These are phyloP conservation scores for Euwallacea fornicatus DNA, from an alignment of 1,140 invertebrate genomes.

Conservation along the genomic window DNA sequence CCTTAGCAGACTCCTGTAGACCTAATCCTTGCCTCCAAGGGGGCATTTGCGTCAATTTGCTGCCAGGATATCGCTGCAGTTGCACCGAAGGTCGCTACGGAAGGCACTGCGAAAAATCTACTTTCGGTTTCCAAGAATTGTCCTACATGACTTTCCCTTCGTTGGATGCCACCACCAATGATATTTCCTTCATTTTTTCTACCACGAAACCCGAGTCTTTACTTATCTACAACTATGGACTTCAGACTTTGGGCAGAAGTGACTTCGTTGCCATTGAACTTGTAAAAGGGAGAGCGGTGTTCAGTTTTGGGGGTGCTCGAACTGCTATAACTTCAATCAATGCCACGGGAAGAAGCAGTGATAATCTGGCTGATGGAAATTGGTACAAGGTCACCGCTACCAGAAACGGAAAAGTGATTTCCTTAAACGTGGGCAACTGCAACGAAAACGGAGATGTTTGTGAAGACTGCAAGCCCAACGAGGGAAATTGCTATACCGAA, in stretches of 20 bases:
- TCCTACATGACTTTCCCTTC: constrained; percentile 88
- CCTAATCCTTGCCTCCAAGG: constrained; percentile 88
- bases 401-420: constrained; percentile 82
- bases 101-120: constrained; percentile 84
- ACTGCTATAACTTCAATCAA: constrained; percentile 80
- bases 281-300: constrained; percentile 76
- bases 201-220: constrained; percentile 85
- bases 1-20: constrained; percentile 80
- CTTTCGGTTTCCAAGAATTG: constrained; percentile 83
- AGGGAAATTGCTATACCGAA: constrained; percentile 78
- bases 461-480: constrained; percentile 79
- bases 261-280: constrained; percentile 92
- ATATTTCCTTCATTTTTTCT: constrained; percentile 88
- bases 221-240: constrained; percentile 87
- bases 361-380: constrained; percentile 76
- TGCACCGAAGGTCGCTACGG: constrained; percentile 88
- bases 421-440: constrained; percentile 78
- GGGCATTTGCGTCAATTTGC: constrained; percentile 78
- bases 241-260: constrained; percentile 81
- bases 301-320: constrained; percentile 86
- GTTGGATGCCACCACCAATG: constrained; percentile 83
- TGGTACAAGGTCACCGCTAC: constrained; percentile 93
- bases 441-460: constrained; percentile 83
- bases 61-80: constrained; percentile 83
- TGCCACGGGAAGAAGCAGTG: constrained; percentile 61